Base-by-base conservation (phyloP, 2,797 vertebrate genomes). In the Delichon dasypus region DNA sequence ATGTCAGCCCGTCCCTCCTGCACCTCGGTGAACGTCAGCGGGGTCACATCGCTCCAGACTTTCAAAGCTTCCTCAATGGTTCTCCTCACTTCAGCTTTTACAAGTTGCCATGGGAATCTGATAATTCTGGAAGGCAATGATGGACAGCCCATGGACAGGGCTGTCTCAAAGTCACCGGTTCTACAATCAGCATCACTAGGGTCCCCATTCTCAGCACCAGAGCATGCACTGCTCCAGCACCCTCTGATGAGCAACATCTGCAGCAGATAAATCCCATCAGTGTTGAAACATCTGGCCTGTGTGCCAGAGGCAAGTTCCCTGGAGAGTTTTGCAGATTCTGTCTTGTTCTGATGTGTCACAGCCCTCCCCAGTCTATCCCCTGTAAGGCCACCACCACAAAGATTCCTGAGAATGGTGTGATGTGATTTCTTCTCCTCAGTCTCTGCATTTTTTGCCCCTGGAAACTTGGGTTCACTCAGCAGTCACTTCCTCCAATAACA, bases 41-140 rank as follows among this genome's bases (percentile, higher is more conserved):
- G 99, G 0, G 99, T 99, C 93, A 99, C 98, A 0, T 99, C 98
- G 2, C 99, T 99, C 99, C 99, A 99, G 57, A 99, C 98, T 74
- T 96, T 97, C 64, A 99, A 93, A 11, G 99, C 99, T 40, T 99
- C 98, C 50, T 96, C 97, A 11, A 99, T 97, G 10, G 98, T 98
- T 7, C 96, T 97, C 10, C 97, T 98, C 50, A 99, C 99, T 91
- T 98, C 98, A 30, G 98, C 98, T 93, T 98, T 97, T 8, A 98
- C 96, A 77, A 99, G 98, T 95, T 99, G 99, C 98, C 98, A 98
- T 0, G 99, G 99, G 58, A 98, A 98, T 47, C 98, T 97, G 58
- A 98, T 97, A 68, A 99, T 99, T 97, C 99, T 99, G 89, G 64
- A 61, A 80, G 84, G 57, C 40, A 80, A 68, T 95, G 76, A 94